A percentile compares a stretch with the other conserved stretches of the same genome.
Conservation (phyloP, 1,140 invertebrate species). For the Drosophila leontia region DNA sequence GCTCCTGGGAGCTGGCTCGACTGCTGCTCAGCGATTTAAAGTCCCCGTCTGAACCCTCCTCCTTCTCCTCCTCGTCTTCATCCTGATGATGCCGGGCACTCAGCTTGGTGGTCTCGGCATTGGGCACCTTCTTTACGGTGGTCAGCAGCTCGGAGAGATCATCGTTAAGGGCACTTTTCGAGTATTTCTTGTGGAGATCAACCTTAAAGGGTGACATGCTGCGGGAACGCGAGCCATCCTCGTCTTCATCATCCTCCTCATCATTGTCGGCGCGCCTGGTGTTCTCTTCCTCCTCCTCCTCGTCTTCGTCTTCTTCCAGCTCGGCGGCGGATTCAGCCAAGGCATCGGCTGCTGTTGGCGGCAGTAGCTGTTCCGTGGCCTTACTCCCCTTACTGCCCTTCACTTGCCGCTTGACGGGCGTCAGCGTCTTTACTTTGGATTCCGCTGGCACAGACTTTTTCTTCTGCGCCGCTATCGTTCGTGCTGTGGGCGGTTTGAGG, state of each 20-base stretch:
- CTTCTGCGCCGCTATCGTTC: conserved; percentile 74
- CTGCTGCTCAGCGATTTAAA: conserved; percentile 67
- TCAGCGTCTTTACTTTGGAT: conserved; percentile 67
- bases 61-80: conserved; percentile 63
- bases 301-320: conserved; percentile 66
- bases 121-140: conserved; percentile 75
- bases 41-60: conserved; percentile 63
- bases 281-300: conserved; percentile 1
- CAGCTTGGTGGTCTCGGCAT: conserved; percentile 58
- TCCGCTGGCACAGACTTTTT: conserved; percentile 68
- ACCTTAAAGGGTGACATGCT: conserved; percentile 84
- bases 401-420: conserved; percentile 54
- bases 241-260: conserved; percentile 53
- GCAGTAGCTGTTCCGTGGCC: conserved; percentile 55
- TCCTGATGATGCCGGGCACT: conserved; percentile 66
- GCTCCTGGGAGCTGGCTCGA: conserved; percentile 43
- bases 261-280: conserved; percentile 8
- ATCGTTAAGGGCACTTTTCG: conserved; percentile 84
- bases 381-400: conserved; percentile 49
- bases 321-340: conserved; percentile 75
- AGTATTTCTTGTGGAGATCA: conserved; percentile 85
- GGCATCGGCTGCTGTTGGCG: conserved; percentile 74
- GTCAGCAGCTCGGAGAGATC: conserved; percentile 80
- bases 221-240: conserved; percentile 62
- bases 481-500: conserved; percentile 56